Base-by-base conservation (phyloP, 1,140 invertebrate species). In the Zaprionus vittiger region DNA sequence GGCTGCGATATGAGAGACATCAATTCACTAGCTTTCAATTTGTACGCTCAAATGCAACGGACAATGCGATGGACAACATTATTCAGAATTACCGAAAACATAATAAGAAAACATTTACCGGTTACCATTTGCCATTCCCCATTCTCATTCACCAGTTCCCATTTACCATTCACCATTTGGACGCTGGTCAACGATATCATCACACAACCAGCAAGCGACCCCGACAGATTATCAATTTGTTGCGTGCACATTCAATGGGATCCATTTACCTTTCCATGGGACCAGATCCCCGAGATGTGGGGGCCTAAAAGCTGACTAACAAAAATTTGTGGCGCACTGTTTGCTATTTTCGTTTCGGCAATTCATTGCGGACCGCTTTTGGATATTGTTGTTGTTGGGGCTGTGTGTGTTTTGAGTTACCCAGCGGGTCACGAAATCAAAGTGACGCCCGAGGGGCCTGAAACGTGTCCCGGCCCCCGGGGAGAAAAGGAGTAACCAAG, bases 1-100 rank as follows among this genome's bases (percentile, higher is more conserved):
- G n/a, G 15, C 26, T 15, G 41, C 15, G 44, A 47, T 64, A 55
- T 71, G 34, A 52, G 56, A 68, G 81, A 79, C 84, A 74, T 71
- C 85, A 84, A 66, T 90, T 89, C 72, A 41, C 75, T 90, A 84
- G 55, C 84, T 87, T 90, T 89, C 78, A 84, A 79, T 84, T 87
- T 89, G 78, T 71, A 56, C 73, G 84, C 66, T 80, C 72, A 72
- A 73, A 52, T 73, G 68, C 79, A 79, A 60, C 73, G 47, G 12
- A 73, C 57, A 68, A 66, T 57, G 52, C 47, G 41, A 26, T 17
- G 41, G 57, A 68, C 41, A 59, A 41, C 41, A 68, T 77, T 66
- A 73, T 77, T 73, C 34, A 37, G 52, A 41, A 64, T 75, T 65
- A 82, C 60, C 67, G 47, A 22, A 60, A 80, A 59, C 61, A 70